A percentile compares a stretch with the other conserved stretches of the same genome.
These are phyloP conservation scores for Eurypyga helias DNA, from an alignment of 2,113 vertebrate genomes.

Conservation along the genomic window DNA sequence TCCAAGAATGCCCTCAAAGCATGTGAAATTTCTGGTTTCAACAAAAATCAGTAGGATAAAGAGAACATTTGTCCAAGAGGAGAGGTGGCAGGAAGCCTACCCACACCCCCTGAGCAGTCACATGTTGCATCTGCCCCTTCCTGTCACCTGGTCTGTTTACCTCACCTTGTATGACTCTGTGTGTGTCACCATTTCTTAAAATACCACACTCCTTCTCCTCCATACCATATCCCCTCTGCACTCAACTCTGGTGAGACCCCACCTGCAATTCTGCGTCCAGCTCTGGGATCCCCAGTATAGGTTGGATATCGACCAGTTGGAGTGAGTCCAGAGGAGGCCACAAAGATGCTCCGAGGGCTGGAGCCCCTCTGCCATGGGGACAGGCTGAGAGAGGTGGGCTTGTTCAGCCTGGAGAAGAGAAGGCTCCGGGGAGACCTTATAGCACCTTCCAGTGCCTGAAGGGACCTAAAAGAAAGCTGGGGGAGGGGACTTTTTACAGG, in stretches of 20 bases:
- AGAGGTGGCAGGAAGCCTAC: background rate
- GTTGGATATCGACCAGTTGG: background rate
- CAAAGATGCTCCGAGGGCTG: background rate
- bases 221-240: background rate
- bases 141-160: background rate
- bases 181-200: background rate
- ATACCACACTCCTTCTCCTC: background rate
- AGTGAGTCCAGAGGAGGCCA: background rate
- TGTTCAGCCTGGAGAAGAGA: no score
- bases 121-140: background rate
- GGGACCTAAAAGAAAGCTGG: no score
- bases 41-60: background rate
- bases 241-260: background rate
- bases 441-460: no score
- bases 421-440: no score
- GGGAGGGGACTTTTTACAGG: no score
- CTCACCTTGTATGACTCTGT: background rate
- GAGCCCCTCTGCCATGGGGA: background rate
- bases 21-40: background rate
- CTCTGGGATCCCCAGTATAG: background rate
- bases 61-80: background rate
- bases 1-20: background rate
- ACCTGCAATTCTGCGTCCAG: background rate
- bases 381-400: background rate
- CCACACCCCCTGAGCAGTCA: background rate